Evolutionary conservation across 2,888 invertebrate species (phyloP), one percentile per base, ranked within the genome.

Genomic region (Bruchidius siliquastri): DNA sequence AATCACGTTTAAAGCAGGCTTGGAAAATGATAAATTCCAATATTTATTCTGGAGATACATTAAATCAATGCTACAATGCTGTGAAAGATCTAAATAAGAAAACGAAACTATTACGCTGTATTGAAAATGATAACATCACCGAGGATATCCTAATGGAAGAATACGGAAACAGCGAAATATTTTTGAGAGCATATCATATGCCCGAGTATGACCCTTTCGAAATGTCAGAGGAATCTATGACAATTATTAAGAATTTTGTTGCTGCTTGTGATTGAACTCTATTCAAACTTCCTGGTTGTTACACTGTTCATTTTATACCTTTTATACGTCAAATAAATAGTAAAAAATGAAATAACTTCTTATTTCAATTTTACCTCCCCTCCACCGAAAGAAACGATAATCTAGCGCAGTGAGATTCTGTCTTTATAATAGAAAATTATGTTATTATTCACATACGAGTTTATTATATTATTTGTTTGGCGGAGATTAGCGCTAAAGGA

Each of bases 51-150:
- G 78, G 77, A 72, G 77, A 73, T 69, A 71, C 76, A 20, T 78
- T 83, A 72, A 76, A 80, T 20, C 75, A 80, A 74, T 83, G 83
- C 71, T 85, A 86, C 74, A 79, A 78, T 20, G 80, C 82, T 4
- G 77, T 86, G 22, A 79, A 81, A 72, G 84, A 86, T 79, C 75
- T 85, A 49, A 85, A 86, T 74, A 84, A 82, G 75, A 86, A 86
- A 77, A 76, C 78, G 21, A 83, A 84, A 77, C 81, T 83, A 78
- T 76, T 86, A 74, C 77, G 84, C 26, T 82, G 84, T 76, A 82
- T 86, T 72, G 84, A 85, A 74, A 79, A 81, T 67, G 83, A 83
- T 69, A 81, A 85, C 73, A 80, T 84, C 26, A 79, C 84, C 13
- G 77, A 77, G 2, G 83, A 84, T 70, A 78, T 84, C 0, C 77